These are phyloP conservation scores for Plutella xylostella DNA, from an alignment of 2,888 invertebrate species.

Conservation along the genomic window DNA sequence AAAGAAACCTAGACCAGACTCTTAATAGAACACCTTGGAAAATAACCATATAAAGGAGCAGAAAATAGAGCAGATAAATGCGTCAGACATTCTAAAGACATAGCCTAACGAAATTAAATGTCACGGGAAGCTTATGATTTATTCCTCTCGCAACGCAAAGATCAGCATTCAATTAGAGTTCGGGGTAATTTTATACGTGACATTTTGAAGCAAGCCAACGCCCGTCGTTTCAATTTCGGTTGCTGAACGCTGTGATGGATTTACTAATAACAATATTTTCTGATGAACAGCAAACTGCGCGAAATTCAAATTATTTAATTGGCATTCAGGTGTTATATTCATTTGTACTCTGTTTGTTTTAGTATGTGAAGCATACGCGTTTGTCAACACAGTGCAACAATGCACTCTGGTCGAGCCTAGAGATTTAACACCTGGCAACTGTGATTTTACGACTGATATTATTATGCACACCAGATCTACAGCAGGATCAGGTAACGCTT, in stretches of 20 bases:
- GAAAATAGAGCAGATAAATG: not conserved
- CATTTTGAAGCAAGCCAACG: slow-evolving; percentile 1
- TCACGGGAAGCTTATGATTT: not conserved
- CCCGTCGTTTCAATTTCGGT: not conserved
- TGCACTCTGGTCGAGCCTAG: not conserved
- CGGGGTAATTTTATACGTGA: not conserved
- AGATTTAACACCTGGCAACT: not conserved
- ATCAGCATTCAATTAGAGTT: not conserved
- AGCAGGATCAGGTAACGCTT: not conserved
- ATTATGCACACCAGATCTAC: not conserved
- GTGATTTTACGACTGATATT: slow-evolving; percentile 1
- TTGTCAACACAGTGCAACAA: not conserved
- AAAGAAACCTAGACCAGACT: slow-evolving; percentile 1
- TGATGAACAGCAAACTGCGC: not conserved
- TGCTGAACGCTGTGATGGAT: not conserved
- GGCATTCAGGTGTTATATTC: not conserved
- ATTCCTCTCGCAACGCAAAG: not conserved
- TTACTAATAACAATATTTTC: not conserved
- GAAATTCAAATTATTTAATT: not conserved
- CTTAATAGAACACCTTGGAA: not conserved
- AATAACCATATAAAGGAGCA: not conserved
- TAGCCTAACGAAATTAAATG: too few relatives aligned
- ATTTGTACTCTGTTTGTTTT: not conserved
- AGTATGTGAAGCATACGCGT: not conserved
- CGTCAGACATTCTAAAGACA: not conserved